These are phyloP conservation scores for Clarias magur DNA, from an alignment of 2,113 vertebrate genomes.

Conservation along the genomic window DNA sequence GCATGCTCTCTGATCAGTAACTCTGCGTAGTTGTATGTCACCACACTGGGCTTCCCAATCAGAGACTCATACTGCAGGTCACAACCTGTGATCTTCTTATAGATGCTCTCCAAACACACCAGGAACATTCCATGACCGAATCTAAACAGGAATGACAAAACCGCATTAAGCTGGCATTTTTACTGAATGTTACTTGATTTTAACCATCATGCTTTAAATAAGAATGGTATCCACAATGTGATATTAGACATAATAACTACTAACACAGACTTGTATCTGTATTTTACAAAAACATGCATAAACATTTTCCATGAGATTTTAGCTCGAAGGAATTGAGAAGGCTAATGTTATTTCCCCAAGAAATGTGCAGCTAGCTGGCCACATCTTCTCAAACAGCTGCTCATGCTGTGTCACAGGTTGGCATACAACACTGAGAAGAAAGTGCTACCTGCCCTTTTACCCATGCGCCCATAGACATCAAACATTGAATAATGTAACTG, in stretches of 20 bases:
- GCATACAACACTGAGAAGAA: neutral
- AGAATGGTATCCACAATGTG: neutral
- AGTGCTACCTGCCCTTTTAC: neutral
- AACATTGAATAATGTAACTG: neutral
- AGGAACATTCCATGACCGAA: conserved; percentile 95
- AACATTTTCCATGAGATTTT: neutral
- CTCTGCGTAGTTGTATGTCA: conserved; percentile 90
- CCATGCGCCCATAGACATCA: neutral
- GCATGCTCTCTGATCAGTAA: conserved; percentile 82
- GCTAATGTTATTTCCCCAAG: neutral
- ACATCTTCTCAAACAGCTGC: neutral
- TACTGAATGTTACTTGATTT: neutral
- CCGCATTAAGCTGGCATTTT: neutral
- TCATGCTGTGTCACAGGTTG: neutral
- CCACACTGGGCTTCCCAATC: conserved; percentile 90
- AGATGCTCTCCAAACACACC: conserved; percentile 88
- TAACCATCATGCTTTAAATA: neutral
- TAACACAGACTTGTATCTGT: neutral
- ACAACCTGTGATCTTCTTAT: conserved; percentile 87
- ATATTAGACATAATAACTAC: neutral
- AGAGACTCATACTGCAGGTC: conserved; percentile 87
- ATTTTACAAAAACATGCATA: neutral
- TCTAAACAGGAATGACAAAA: conserved; percentile 64
- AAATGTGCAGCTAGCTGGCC: neutral
- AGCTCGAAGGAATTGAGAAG: neutral